Evolutionary conservation across 2,113 vertebrate genomes (phyloP).

Genomic region (Triplophysa rosa): DNA sequence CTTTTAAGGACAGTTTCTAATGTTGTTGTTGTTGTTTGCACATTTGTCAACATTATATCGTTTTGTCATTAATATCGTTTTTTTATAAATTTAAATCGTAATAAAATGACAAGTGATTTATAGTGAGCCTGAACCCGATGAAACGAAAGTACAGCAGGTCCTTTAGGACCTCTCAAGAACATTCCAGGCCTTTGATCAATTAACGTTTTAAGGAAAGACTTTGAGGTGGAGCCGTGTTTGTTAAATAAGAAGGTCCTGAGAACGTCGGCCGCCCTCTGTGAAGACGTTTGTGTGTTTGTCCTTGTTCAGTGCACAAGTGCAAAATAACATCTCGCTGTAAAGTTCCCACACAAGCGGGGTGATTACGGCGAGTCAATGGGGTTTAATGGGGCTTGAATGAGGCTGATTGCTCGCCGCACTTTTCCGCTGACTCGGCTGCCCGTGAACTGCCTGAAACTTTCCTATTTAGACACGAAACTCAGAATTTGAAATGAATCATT

Average conservation of each 20-base stretch:
- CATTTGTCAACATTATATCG: too few species aligned
- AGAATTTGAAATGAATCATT: slow-evolving; percentile 4
- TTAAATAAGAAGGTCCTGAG: neutral
- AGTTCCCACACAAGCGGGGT: slow-evolving; percentile 50
- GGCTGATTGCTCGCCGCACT: slow-evolving; percentile 55
- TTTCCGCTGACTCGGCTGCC: slow-evolving; percentile 52
- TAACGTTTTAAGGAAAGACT: neutral
- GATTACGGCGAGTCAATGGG: slow-evolving; percentile 60
- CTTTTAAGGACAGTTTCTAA: too few species aligned
- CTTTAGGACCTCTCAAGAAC: neutral
- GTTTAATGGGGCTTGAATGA: slow-evolving; percentile 57
- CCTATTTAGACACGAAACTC: slow-evolving; percentile 28
- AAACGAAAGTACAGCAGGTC: too few species aligned
- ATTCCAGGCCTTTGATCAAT: neutral
- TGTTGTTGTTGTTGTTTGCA: too few species aligned
- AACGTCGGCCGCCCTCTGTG: slow-evolving; percentile 43
- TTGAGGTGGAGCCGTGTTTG: neutral
- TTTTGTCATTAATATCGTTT: too few species aligned
- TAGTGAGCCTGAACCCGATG: too few species aligned
- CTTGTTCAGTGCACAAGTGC: slow-evolving; percentile 39
- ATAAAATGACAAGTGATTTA: too few species aligned
- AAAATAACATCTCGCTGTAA: slow-evolving; percentile 45
- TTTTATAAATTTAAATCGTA: too few species aligned
- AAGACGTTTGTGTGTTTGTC: slow-evolving; percentile 31
- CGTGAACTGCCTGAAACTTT: slow-evolving; percentile 24